phyloP scores from a whole-genome alignment of 2,797 vertebrate species.

The Pachyuromys duprasi region DNA sequence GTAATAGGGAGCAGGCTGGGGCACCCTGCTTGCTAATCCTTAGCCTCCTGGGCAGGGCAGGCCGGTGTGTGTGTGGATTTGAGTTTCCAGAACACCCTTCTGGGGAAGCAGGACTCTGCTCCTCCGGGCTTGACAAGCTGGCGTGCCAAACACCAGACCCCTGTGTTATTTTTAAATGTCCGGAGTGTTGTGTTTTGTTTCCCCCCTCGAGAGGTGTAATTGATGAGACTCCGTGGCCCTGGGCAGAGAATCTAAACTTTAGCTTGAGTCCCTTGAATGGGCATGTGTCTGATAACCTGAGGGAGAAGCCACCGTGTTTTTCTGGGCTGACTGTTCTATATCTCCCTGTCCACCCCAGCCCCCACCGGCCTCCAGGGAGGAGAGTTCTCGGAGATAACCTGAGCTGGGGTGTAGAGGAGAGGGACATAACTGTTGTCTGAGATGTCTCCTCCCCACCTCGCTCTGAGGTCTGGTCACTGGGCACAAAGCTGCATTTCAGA shows the following conservation, averaged over 20 bases:
- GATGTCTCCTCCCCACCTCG: slow-evolving; percentile 67
- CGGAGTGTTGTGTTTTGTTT: neutral
- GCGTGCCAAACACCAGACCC: slow-evolving; percentile 79
- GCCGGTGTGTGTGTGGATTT: neutral
- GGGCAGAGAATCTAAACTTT: slow-evolving; percentile 63
- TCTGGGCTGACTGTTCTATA: slow-evolving; percentile 39
- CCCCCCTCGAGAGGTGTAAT: slow-evolving; percentile 26
- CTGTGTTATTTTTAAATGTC: slow-evolving; percentile 79
- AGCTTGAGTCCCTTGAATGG: slow-evolving; percentile 70
- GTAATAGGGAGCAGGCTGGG: neutral
- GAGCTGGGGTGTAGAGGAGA: slow-evolving; percentile 59
- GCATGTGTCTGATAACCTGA: slow-evolving; percentile 63
- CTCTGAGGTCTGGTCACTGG: slow-evolving; percentile 63
- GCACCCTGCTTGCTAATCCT: neutral
- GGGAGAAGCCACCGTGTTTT: slow-evolving; percentile 48
- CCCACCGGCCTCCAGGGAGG: slow-evolving; percentile 23
- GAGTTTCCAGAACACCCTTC: slow-evolving; percentile 25
- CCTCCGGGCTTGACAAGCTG: slow-evolving; percentile 62
- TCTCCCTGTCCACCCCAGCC: slow-evolving; percentile 21
- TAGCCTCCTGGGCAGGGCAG: neutral
- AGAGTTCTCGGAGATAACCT: slow-evolving; percentile 61
- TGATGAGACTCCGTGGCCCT: slow-evolving; percentile 63
- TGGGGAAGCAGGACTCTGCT: slow-evolving; percentile 53
- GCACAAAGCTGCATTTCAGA: slow-evolving; percentile 69
- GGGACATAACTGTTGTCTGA: neutral